These are phyloP conservation scores for Isurus oxyrinchus DNA, from an alignment of 2,113 vertebrate species.

Conservation along the genomic window DNA sequence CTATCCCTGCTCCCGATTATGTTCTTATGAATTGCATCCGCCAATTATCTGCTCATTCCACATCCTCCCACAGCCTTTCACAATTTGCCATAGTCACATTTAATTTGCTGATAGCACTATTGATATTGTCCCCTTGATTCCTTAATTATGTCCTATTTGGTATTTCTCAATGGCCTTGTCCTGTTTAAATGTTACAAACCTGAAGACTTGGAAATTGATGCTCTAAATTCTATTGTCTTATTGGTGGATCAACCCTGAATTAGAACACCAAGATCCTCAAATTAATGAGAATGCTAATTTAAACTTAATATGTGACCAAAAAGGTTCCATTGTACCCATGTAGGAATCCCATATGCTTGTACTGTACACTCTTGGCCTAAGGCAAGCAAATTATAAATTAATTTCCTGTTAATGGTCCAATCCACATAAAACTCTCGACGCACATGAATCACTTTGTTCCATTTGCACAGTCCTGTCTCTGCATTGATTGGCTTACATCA, in stretches of 20 bases:
- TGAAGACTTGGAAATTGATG: background rate
- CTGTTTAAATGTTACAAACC: background rate
- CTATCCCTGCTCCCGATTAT: background rate
- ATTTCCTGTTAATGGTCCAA: slow-evolving; percentile 20
- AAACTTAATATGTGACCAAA: background rate
- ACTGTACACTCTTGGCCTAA: background rate
- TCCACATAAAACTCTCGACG: slow-evolving; percentile 10
- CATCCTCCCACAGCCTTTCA: background rate
- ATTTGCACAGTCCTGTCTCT: background rate
- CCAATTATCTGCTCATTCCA: background rate
- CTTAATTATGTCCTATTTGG: background rate
- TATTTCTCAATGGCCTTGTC: slow-evolving; percentile 5
- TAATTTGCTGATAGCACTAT: no score
- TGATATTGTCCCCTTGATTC: background rate
- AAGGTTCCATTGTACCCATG: background rate
- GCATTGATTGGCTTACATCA: background rate
- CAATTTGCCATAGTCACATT: background rate
- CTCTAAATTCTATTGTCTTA: background rate
- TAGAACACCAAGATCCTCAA: slow-evolving; percentile 10
- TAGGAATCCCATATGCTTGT: slow-evolving; percentile 8
- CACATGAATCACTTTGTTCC: slow-evolving; percentile 8
- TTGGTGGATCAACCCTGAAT: slow-evolving; percentile 7
- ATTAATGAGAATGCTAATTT: slow-evolving; percentile 32
- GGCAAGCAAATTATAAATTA: slow-evolving; percentile 27
- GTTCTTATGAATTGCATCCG: background rate